Evolutionary conservation across 2,888 invertebrate species (phyloP), one percentile per base, ranked within the genome.

Genomic region (Thalpophila matura): DNA sequence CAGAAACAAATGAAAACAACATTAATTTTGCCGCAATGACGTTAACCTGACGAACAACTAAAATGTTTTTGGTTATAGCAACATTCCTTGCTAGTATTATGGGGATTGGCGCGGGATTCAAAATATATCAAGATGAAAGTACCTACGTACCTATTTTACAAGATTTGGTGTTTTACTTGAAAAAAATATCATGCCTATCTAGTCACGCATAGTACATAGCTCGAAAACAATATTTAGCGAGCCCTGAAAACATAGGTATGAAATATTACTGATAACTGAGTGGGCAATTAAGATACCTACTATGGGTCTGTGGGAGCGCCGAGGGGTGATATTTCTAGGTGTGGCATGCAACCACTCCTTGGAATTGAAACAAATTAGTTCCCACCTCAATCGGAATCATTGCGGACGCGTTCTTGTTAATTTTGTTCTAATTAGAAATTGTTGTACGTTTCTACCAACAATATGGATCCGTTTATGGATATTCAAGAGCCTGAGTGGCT

Each of bases 401-500:
- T 79, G 75, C 76, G 77, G 85, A 80, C 86, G 87, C 76, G 77
- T 80, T 64, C 53, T 70, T 55, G 47, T 63, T 59, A 42, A 55
- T 64, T 73, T 71, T 72, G 60, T 68, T 59, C 56, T 55, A 71
- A 59, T 79, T 77, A 60, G 12, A 45, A n/a, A 47, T 16, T 47
- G 37, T 16, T 9, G 29, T 50, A 33, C 46, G 33, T 22, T 46
- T 56, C 35, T 55, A 43, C n/a, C 24, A 37, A 10, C 9, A 77
- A 29, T 40, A 93, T 93, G 93, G 93, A 94, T 86, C 86, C 88
- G 12, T 62, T 94, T 59, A 92, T 94, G 88, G 94, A 91, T 42
- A 90, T 89, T 51, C 81, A 93, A 93, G 96, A 96, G 78, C 95
- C 96, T 47, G 96, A 97, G 78, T 97, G 98, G 98, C 95, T 98